Evolutionary conservation across 2,888 invertebrate genomes (phyloP).

Genomic region (Marronus borbonicus): DNA sequence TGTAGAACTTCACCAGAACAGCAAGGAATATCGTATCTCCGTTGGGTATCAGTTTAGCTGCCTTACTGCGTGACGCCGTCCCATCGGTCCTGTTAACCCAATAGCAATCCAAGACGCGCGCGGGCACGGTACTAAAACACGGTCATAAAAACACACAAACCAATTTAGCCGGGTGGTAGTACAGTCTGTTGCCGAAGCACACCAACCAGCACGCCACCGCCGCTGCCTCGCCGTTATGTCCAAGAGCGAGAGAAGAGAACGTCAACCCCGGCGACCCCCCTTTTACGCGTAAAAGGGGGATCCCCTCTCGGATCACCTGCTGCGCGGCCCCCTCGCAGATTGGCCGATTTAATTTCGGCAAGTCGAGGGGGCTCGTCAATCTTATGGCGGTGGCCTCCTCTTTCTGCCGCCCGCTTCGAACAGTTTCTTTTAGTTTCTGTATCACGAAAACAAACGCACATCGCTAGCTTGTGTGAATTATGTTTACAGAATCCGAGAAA

Average conservation of each 20-base stretch:
- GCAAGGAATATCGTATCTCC: background rate
- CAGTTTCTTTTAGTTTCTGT: background rate
- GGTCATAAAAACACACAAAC: conserved; percentile 72
- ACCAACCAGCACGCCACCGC: background rate
- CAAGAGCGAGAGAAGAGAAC: conserved; percentile 8
- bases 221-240: conserved; percentile 49
- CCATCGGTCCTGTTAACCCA: conserved; percentile 69
- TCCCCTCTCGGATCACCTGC: conserved; percentile 54
- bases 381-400: conserved; percentile 54
- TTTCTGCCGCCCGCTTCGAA: background rate
- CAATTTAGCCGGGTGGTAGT: conserved; percentile 67
- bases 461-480: too few species aligned
- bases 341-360: conserved; percentile 69
- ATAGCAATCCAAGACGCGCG: conserved; percentile 70
- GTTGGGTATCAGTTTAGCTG: conserved; percentile 44
- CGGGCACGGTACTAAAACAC: conserved; percentile 71
- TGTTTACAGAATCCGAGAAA: too few species aligned
- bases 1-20: background rate
- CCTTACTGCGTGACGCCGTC: conserved; percentile 64
- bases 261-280: conserved; percentile 52
- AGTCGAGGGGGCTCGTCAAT: conserved; percentile 65
- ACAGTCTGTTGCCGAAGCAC: conserved; percentile 68
- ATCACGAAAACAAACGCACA: background rate
- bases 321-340: conserved; percentile 59
- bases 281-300: conserved; percentile 27